Percentiles rank a stretch among this genome's conserved stretches.
These are phyloP conservation scores for Fragum fragum DNA, from an alignment of 2,888 invertebrate species.

Conservation along the genomic window DNA sequence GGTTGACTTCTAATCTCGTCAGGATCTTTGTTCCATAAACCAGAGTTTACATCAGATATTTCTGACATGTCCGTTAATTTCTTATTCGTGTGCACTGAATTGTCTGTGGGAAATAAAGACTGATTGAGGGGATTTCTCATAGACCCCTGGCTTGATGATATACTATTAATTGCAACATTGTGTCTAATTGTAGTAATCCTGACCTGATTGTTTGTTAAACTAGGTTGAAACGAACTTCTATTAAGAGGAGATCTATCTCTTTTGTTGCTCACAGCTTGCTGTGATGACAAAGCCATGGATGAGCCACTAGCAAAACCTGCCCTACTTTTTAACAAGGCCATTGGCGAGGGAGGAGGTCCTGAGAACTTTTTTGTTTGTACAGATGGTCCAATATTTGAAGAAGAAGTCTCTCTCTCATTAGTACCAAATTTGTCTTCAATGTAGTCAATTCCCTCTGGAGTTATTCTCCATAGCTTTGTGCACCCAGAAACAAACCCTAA, in stretches of 20 bases:
- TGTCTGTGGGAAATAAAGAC: neutral
- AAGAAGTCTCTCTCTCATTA: slow-evolving; percentile 11
- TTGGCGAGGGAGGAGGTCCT: slow-evolving; percentile 62
- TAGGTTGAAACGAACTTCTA: neutral
- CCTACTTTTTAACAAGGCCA: slow-evolving; percentile 32
- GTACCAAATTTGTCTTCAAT: slow-evolving; percentile 37
- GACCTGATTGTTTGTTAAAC: neutral
- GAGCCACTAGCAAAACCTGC: neutral
- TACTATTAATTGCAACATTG: neutral
- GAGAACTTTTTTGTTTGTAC: slow-evolving; percentile 19
- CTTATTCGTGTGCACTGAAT: neutral
- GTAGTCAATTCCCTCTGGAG: slow-evolving; percentile 62
- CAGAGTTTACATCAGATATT: neutral
- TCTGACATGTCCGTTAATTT: neutral
- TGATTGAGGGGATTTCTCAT: neutral
- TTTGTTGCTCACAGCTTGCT: neutral
- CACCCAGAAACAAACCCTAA: slow-evolving; percentile 58
- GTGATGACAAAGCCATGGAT: neutral
- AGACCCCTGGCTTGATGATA: neutral
- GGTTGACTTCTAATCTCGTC: slow-evolving; percentile 8
- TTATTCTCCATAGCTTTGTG: slow-evolving; percentile 63
- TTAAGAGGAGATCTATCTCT: slow-evolving; percentile 12
- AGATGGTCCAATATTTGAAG: neutral
- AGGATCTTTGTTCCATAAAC: slow-evolving; percentile 4
- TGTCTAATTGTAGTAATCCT: neutral